Evolutionary conservation across 1,140 invertebrate genomes (phyloP).

Genomic region (Drosophila melanica): DNA sequence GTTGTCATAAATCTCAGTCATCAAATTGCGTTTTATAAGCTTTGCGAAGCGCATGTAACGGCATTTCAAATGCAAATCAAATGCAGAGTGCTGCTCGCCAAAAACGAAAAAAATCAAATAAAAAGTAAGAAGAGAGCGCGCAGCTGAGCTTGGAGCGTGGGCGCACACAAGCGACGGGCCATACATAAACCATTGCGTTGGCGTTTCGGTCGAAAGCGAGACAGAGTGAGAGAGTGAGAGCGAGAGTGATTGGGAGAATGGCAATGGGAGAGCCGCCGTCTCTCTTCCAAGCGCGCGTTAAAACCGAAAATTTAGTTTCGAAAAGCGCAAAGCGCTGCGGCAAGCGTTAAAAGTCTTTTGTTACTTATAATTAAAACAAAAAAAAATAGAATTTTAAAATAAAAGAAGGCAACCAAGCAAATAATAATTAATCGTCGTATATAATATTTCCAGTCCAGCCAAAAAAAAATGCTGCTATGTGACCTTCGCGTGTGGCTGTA

Average conservation of each 20-base stretch:
- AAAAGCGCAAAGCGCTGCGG: conserved; percentile 41
- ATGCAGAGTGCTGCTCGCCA: conserved; percentile 18
- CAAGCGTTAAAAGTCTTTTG: conserved; percentile 49
- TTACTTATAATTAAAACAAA: conserved; percentile 16
- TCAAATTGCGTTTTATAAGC: conserved; percentile 40
- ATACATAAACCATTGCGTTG: conserved; percentile 37
- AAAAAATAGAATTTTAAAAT: conserved; percentile 19
- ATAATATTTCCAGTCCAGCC: conserved; percentile 44
- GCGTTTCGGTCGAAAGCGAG: conserved; percentile 14
- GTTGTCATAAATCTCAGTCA: conserved; percentile 42
- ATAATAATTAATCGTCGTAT: conserved; percentile 17
- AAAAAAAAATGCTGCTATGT: conserved; percentile 44
- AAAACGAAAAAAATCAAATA: conserved; percentile 12
- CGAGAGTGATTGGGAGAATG: conserved; percentile 3
- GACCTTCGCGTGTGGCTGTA: conserved; percentile 42
- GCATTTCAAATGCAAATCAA: conserved; percentile 43
- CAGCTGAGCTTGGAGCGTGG: conserved; percentile 46
- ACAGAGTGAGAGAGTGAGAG: not conserved
- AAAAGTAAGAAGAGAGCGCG: conserved; percentile 29
- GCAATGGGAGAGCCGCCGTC: not conserved
- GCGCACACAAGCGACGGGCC: conserved; percentile 31
- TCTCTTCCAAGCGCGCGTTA: conserved; percentile 11
- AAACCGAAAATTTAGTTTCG: conserved; percentile 42
- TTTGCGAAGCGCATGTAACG: conserved; percentile 34
- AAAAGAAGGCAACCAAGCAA: not conserved